phyloP scores from a whole-genome alignment of 2,797 vertebrate genomes.

The Eulemur albifrons region DNA sequence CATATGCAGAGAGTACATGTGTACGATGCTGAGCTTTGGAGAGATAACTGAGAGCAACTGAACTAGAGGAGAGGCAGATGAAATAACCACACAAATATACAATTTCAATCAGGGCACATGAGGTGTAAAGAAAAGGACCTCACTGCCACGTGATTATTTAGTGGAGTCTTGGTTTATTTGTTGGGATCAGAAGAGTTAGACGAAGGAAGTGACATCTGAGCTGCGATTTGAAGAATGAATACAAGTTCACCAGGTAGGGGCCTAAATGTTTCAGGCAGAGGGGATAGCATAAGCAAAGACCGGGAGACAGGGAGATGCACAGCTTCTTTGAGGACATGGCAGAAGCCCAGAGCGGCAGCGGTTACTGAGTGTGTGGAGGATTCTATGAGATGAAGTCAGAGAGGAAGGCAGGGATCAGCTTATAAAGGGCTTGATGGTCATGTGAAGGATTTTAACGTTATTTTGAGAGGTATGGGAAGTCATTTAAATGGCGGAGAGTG shows the following conservation, averaged over 20 bases:
- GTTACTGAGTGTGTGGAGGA: background rate
- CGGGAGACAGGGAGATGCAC: fast-evolving
- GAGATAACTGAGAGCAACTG: background rate
- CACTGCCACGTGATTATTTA: background rate
- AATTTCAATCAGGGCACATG: background rate
- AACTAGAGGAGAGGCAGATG: background rate
- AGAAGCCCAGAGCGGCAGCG: background rate
- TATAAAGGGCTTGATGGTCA: background rate
- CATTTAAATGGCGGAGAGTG: background rate
- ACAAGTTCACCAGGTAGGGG: background rate
- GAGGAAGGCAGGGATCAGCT: background rate
- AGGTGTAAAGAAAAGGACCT: background rate
- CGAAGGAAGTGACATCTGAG: background rate
- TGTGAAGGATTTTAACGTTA: background rate
- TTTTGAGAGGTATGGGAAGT: background rate
- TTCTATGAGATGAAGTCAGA: background rate
- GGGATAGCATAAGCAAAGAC: background rate
- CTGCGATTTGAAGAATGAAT: background rate
- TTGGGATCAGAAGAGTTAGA: background rate
- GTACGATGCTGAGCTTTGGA: background rate
- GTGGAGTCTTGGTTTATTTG: background rate
- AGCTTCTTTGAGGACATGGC: background rate
- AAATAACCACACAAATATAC: background rate
- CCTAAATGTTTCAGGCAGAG: background rate
- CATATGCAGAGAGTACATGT: background rate